A percentile compares a stretch with the other conserved stretches of the same genome.
Evolutionary conservation across 2,797 vertebrate species (phyloP).

Genomic region (Pteropus rufus): DNA sequence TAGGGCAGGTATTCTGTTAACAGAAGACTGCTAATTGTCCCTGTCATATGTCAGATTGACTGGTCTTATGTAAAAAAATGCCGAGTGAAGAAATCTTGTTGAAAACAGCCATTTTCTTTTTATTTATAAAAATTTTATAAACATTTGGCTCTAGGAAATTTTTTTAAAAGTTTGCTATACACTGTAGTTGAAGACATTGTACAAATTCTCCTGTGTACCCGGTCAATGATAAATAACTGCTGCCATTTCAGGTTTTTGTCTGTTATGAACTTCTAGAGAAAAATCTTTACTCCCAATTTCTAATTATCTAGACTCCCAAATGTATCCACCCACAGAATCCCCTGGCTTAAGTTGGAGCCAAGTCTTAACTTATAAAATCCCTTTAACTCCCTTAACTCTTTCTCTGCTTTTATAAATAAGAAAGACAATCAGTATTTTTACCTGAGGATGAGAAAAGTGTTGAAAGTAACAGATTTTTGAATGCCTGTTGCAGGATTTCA

Average conservation of each 20-base stretch:
- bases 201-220: constrained; percentile 11
- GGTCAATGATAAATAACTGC: constrained; percentile 55
- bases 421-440: constrained; percentile 20
- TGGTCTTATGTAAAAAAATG: not conserved
- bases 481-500: not conserved
- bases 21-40: constrained; percentile 64
- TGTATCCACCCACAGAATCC: constrained; percentile 39
- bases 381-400: constrained; percentile 34
- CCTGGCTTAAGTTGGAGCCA: constrained; percentile 30
- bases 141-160: constrained; percentile 4
- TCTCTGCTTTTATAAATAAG: not conserved
- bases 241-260: constrained; percentile 45
- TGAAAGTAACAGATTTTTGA: not conserved
- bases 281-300: constrained; percentile 62
- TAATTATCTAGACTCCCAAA: constrained; percentile 63
- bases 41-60: constrained; percentile 52
- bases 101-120: not conserved
- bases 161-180: not conserved
- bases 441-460: not conserved
- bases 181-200: not conserved
- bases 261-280: constrained; percentile 57
- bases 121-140: constrained; percentile 46
- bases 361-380: constrained; percentile 27
- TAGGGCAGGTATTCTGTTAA: constrained; percentile 71
- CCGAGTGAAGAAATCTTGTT: not conserved